Percentiles rank a stretch among this genome's conserved stretches.
phyloP scores from a whole-genome alignment of 92 coral and sea anemone genomes.

The Nematostella vectensis region DNA sequence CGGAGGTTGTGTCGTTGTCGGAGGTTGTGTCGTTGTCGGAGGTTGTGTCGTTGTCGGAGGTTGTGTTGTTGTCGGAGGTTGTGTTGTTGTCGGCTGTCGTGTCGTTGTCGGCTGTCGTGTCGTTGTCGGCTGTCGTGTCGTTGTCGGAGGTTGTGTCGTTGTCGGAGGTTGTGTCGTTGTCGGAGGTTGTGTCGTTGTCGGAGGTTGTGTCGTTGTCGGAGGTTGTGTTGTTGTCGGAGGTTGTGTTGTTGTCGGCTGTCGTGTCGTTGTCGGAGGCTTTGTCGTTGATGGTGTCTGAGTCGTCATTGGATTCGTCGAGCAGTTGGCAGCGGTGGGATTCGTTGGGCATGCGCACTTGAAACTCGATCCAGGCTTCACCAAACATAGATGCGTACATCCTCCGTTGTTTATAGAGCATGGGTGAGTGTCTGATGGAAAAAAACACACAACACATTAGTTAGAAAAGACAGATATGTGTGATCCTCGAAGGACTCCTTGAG shows the following conservation, averaged over 20 bases:
- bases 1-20: not conserved
- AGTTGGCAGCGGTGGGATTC: not conserved
- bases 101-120: too few species aligned
- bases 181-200: not conserved
- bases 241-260: too few species aligned
- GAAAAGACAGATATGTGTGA: too few species aligned
- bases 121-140: too few species aligned
- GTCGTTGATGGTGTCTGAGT: not conserved
- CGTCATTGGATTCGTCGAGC: not conserved
- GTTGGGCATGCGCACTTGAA: constrained; percentile 52
- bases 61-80: too few species aligned
- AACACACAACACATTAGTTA: too few species aligned
- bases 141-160: not conserved
- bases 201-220: not conserved
- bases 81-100: too few species aligned
- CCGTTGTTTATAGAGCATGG: constrained; percentile 44
- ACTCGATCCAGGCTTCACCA: constrained; percentile 33
- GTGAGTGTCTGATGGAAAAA: constrained; percentile 33
- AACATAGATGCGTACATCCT: constrained; percentile 53
- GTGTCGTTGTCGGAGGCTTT: not conserved
- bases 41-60: not conserved
- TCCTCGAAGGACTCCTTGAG: too few species aligned
- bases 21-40: not conserved
- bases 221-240: too few species aligned
- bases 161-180: not conserved